Conservation (phyloP, 2,888 invertebrate genomes). For the Apotomis capreana region DNA sequence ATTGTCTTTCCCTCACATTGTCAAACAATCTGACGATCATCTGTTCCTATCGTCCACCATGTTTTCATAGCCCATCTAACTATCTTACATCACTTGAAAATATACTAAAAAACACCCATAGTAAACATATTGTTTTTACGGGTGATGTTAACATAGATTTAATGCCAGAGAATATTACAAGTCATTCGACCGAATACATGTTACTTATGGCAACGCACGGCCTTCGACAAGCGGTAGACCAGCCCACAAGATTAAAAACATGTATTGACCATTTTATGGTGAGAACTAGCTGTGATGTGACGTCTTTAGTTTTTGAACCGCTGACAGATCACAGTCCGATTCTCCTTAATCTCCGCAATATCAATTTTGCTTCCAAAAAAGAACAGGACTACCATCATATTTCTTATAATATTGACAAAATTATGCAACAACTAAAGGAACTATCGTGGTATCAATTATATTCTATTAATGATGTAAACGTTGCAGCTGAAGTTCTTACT, state of each 20-base stretch:
- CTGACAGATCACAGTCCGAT: conserved; percentile 7
- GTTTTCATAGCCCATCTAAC: neutral
- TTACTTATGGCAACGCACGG: neutral
- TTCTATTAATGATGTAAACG: neutral
- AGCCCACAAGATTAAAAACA: neutral
- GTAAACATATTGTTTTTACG: conserved; percentile 4
- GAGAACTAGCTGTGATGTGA: neutral
- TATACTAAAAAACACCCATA: neutral
- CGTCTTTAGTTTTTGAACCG: neutral
- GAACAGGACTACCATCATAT: neutral
- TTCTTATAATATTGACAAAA: neutral
- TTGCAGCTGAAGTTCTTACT: neutral
- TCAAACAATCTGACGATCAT: neutral
- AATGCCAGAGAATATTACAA: neutral
- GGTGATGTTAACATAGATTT: conserved; percentile 8
- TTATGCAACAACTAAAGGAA: neutral
- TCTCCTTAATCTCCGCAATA: neutral
- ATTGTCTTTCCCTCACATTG: neutral
- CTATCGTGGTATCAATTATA: neutral
- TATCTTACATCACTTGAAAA: conserved; percentile 3
- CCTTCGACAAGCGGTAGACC: neutral
- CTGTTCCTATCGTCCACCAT: neutral
- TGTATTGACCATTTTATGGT: conserved; percentile 20
- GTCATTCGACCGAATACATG: neutral
- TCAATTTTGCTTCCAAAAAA: neutral